These are phyloP conservation scores for Lepus timidus DNA, from an alignment of 2,113 vertebrate species.

Conservation along the genomic window DNA sequence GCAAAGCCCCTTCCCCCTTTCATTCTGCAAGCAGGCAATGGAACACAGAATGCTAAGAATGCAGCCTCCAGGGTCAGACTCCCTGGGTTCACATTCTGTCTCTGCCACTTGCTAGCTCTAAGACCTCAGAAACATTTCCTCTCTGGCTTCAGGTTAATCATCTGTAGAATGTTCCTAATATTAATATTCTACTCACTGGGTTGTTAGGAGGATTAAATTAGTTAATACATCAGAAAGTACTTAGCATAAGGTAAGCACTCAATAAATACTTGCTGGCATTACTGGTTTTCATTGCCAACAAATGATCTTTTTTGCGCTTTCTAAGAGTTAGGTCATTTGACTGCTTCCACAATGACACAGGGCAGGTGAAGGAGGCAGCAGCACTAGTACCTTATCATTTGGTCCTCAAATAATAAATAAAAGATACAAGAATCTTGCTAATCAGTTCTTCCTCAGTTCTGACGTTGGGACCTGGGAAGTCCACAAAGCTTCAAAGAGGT, in stretches of 20 bases:
- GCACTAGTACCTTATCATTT: not conserved
- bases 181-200: not conserved
- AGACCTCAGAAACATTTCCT: not conserved
- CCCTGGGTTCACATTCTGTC: not conserved
- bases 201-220: constrained; percentile 34
- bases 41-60: not conserved
- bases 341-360: not conserved
- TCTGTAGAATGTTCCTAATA: constrained; percentile 29
- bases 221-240: not conserved
- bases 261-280: not conserved
- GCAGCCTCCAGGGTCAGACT: not conserved
- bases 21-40: not conserved
- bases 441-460: constrained; percentile 32
- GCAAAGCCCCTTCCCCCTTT: not conserved
- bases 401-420: constrained; percentile 38
- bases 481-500: constrained; percentile 36
- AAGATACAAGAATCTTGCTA: constrained; percentile 45
- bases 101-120: not conserved
- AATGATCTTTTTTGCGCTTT: not conserved
- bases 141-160: not conserved
- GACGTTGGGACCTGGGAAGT: not conserved
- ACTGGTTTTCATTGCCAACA: constrained; percentile 38
- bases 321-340: not conserved
- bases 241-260: not conserved
- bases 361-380: not conserved